These are phyloP conservation scores for Oopsacas minuta DNA, from an alignment of 37 sponge, comb jelly and placozoan species.

Conservation along the genomic window DNA sequence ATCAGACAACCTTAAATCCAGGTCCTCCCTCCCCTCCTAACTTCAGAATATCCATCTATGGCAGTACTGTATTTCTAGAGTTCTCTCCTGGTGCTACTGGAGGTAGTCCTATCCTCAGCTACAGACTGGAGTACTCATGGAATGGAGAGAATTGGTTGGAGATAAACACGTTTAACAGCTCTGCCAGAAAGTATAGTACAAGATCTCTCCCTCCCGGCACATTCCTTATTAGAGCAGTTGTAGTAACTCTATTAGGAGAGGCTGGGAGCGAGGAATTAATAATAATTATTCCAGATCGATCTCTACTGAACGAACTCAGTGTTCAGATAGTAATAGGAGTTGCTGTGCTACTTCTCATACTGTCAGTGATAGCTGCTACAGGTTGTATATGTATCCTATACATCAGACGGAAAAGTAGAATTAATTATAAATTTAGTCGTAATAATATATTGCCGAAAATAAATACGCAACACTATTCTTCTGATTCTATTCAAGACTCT, in stretches of 20 bases:
- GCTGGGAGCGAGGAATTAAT: not conserved
- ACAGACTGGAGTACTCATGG: not conserved
- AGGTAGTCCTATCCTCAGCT: not conserved
- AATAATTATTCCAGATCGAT: not conserved
- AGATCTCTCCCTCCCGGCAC: not conserved
- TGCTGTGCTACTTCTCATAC: not conserved
- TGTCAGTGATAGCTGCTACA: not conserved
- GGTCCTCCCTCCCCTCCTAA: not conserved
- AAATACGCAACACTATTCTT: not conserved
- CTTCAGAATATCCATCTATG: not conserved
- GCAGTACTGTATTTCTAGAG: not conserved
- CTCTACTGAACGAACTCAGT: not conserved
- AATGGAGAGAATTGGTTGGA: not conserved
- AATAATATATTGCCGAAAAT: not conserved
- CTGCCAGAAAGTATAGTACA: not conserved
- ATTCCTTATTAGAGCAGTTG: not conserved
- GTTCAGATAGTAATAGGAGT: not conserved
- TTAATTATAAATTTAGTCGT: not conserved
- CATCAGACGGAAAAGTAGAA: not conserved
- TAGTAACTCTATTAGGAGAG: not conserved
- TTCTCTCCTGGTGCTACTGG: not conserved
- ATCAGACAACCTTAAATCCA: not conserved
- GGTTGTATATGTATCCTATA: not conserved
- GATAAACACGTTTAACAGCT: not conserved
- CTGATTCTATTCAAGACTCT: not conserved